These are phyloP conservation scores for Limanda limanda DNA, from an alignment of 2,113 vertebrate genomes.

Conservation along the genomic window DNA sequence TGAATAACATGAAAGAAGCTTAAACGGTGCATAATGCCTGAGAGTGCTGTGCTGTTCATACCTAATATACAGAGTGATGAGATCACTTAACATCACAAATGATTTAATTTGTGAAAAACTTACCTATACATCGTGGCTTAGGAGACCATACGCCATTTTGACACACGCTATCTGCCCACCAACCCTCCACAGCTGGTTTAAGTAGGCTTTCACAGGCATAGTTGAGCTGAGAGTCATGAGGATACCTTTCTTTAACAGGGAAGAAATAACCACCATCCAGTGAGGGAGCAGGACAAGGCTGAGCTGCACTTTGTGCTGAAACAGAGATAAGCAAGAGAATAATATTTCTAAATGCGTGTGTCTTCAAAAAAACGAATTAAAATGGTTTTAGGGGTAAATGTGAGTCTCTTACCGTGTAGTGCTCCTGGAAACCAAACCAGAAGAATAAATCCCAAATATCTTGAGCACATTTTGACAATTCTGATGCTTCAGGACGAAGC, in stretches of 20 bases:
- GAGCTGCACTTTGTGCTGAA: slow-evolving; percentile 8
- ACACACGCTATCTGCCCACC: slow-evolving; percentile 62
- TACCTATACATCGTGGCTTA: slow-evolving; percentile 56
- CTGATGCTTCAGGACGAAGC: neutral
- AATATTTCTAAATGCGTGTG: too few species aligned
- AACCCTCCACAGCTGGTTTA: slow-evolving; percentile 45
- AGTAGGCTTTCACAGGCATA: slow-evolving; percentile 36
- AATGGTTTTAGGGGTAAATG: neutral
- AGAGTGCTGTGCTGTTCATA: too few species aligned
- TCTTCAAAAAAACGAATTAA: neutral
- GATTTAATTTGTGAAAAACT: slow-evolving; percentile 1
- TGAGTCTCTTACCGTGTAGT: slow-evolving; percentile 22
- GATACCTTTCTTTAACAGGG: neutral
- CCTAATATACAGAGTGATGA: too few species aligned
- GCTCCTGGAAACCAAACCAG: slow-evolving; percentile 39
- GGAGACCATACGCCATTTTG: slow-evolving; percentile 37
- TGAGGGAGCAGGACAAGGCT: neutral
- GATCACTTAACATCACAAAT: neutral
- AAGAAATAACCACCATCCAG: slow-evolving; percentile 11
- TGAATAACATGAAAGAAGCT: too few species aligned
- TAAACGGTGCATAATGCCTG: too few species aligned
- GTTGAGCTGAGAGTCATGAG: fast-evolving
- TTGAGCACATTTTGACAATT: slow-evolving; percentile 27
- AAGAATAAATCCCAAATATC: slow-evolving; percentile 36
- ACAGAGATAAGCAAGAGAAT: neutral